Conservation (phyloP, 2,888 invertebrate genomes). For the Altica lythri region DNA sequence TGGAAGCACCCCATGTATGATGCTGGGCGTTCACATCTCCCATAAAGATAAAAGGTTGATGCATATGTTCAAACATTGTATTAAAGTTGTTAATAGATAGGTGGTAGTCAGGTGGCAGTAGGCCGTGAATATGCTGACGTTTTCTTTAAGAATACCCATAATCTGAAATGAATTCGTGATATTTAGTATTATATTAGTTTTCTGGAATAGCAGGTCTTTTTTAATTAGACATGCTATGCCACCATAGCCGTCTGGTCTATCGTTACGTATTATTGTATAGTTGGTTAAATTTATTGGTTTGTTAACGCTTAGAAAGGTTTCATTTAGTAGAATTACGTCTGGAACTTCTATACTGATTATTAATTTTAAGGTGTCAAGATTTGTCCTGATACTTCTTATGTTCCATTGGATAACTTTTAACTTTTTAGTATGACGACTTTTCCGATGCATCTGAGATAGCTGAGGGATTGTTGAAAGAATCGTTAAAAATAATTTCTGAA, state of each 20-base stretch:
- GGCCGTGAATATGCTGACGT: no score
- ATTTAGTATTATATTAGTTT: neutral
- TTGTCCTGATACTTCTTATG: neutral
- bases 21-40: neutral
- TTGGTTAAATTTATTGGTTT: neutral
- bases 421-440: no score
- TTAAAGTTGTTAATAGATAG: no score
- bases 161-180: neutral
- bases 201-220: neutral
- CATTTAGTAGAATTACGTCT: neutral
- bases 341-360: neutral
- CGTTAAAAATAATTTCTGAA: no score
- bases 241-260: neutral
- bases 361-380: neutral
- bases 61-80: no score
- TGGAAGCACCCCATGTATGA: neutral
- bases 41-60: neutral
- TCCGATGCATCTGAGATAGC: no score
- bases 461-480: no score
- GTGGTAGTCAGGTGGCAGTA: no score
- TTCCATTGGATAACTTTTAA: neutral
- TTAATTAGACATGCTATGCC: neutral
- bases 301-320: neutral
- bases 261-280: neutral
- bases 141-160: neutral